These are phyloP conservation scores for Arizona elegans DNA, from an alignment of 2,113 vertebrate species.

Conservation along the genomic window DNA sequence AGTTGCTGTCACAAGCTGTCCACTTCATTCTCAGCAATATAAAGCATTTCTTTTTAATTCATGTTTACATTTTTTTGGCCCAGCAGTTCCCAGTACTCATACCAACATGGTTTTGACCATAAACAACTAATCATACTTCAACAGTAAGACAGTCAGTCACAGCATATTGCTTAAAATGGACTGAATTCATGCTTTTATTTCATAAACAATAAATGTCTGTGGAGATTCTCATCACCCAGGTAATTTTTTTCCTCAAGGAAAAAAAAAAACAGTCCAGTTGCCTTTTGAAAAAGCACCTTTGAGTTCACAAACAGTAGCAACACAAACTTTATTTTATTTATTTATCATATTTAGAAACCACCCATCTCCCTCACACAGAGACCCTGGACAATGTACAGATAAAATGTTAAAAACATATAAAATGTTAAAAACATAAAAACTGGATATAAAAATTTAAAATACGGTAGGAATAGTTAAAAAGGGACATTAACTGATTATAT, in stretches of 20 bases:
- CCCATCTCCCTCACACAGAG: neutral
- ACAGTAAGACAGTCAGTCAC: neutral
- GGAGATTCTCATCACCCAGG: neutral
- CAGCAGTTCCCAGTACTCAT: neutral
- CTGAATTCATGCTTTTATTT: neutral
- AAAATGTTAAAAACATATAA: neutral
- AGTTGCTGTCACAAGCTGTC: neutral
- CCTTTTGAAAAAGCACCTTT: neutral
- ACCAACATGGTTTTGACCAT: neutral
- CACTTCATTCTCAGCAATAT: neutral
- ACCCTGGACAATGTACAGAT: neutral
- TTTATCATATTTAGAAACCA: neutral
- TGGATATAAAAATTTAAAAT: neutral
- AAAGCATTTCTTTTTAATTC: neutral
- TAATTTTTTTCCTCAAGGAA: neutral
- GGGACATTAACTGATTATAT: neutral
- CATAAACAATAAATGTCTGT: neutral
- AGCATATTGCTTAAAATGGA: neutral
- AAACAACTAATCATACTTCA: neutral
- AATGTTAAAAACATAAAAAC: neutral
- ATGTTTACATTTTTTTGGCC: neutral
- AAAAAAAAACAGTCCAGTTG: neutral
- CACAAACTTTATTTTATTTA: neutral
- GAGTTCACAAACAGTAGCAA: neutral
- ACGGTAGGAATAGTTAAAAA: neutral